phyloP scores from a whole-genome alignment of 1,140 invertebrate genomes.

The Orius laevigatus region DNA sequence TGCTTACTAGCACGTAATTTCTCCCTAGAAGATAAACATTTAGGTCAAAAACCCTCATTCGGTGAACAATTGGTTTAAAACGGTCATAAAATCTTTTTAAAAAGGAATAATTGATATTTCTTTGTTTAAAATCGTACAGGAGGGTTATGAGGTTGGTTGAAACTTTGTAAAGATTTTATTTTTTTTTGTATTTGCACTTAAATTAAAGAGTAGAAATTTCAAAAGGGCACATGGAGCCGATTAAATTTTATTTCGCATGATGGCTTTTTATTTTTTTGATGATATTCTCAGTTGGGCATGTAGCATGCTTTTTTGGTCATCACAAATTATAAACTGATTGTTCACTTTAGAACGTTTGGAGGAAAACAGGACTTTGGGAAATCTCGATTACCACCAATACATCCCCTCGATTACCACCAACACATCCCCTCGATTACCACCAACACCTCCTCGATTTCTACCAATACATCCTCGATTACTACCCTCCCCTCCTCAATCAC shows the following conservation, averaged over 20 bases:
- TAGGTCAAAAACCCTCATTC: background rate
- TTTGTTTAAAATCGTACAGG: conserved; percentile 23
- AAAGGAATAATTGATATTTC: background rate
- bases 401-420: too few relatives aligned
- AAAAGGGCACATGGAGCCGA: background rate
- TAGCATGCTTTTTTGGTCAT: conserved; percentile 1
- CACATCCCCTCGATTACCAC: too few relatives aligned
- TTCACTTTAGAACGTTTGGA: conserved; percentile 4
- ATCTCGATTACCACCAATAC: too few relatives aligned
- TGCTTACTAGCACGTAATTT: background rate
- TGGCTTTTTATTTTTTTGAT: conserved; percentile 10
- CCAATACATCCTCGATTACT: too few relatives aligned
- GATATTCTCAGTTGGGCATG: conserved; percentile 3
- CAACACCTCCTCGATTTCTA: too few relatives aligned
- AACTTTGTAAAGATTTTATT: conserved; percentile 5
- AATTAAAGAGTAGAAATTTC: too few relatives aligned
- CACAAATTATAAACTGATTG: background rate
- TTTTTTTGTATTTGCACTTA: conserved; percentile 4
- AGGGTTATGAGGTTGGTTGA: conserved; percentile 59
- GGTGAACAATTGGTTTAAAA: background rate
- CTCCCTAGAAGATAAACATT: background rate
- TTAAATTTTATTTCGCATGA: too few relatives aligned
- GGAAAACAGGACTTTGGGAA: too few relatives aligned
- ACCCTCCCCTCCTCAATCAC: too few relatives aligned
- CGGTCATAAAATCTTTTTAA: background rate